phyloP scores from a whole-genome alignment of 1,140 invertebrate species.

The Pygmarrhopalites habei region DNA sequence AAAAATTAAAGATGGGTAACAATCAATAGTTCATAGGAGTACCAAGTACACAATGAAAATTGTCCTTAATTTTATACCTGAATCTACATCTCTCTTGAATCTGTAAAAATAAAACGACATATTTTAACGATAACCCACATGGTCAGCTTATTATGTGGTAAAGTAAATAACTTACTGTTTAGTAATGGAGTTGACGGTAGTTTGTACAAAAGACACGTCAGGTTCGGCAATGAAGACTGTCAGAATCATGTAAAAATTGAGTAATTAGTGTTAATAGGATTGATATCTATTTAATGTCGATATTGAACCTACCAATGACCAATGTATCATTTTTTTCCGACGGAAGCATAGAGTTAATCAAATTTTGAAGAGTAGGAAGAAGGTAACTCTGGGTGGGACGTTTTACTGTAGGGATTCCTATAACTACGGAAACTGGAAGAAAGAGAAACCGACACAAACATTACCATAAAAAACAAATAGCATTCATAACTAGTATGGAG shows the following conservation, averaged over 20 bases:
- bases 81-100: conserved; percentile 66
- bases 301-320: too few species aligned
- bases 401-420: conserved; percentile 83
- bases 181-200: conserved; percentile 47
- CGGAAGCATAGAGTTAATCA: conserved; percentile 69
- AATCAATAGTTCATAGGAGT: too few species aligned
- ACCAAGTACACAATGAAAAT: too few species aligned
- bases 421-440: conserved; percentile 62
- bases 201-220: conserved; percentile 40
- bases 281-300: too few species aligned
- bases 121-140: neutral
- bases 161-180: conserved; percentile 65
- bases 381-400: conserved; percentile 83
- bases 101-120: conserved; percentile 51
- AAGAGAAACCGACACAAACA: conserved; percentile 20
- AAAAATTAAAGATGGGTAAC: too few species aligned
- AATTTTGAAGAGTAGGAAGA: conserved; percentile 74
- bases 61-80: too few species aligned
- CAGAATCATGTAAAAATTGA: too few species aligned
- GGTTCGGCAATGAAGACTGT: conserved; percentile 83
- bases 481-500: too few species aligned
- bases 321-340: conserved; percentile 70
- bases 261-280: too few species aligned
- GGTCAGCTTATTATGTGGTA: too few species aligned
- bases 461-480: too few species aligned